Evolutionary conservation across 2,113 vertebrate species (phyloP).

Genomic region (Calonectris borealis): DNA sequence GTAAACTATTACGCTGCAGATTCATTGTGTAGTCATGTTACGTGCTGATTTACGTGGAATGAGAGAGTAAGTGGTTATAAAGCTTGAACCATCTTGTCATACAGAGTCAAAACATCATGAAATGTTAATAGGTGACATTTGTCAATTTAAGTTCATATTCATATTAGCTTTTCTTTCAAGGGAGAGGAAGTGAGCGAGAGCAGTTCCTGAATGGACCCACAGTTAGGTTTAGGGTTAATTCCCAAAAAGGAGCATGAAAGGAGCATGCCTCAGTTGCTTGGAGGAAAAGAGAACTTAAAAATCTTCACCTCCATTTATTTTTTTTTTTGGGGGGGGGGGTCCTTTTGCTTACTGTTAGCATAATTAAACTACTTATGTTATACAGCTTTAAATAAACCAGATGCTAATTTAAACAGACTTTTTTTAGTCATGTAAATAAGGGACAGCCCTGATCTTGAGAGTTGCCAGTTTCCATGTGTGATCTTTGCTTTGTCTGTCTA

Average conservation of each 20-base stretch:
- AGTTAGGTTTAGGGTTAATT: not conserved
- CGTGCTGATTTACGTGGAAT: accelerated
- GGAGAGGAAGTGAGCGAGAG: not conserved
- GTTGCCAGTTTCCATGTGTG: slow-evolving; percentile 32
- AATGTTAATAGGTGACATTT: not conserved
- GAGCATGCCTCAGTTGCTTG: not conserved
- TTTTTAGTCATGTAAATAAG: not conserved
- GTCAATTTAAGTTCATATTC: not conserved
- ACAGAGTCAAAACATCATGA: not conserved
- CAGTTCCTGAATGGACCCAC: not conserved
- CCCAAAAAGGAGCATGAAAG: not conserved
- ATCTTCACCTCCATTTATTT: not conserved
- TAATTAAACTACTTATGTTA: not conserved
- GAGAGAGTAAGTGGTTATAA: not conserved
- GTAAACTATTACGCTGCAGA: not conserved
- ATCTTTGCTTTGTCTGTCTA: slow-evolving; percentile 50
- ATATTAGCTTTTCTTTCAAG: not conserved
- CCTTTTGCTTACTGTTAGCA: not conserved
- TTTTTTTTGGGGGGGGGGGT: not conserved
- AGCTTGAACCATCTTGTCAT: not conserved
- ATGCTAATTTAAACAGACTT: not conserved
- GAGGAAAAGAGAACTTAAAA: not conserved
- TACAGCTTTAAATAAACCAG: not conserved
- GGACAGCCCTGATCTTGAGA: not conserved
- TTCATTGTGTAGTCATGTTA: not conserved